Evolutionary conservation across 2,113 vertebrate species (phyloP).

Genomic region (Toxostoma redivivum): DNA sequence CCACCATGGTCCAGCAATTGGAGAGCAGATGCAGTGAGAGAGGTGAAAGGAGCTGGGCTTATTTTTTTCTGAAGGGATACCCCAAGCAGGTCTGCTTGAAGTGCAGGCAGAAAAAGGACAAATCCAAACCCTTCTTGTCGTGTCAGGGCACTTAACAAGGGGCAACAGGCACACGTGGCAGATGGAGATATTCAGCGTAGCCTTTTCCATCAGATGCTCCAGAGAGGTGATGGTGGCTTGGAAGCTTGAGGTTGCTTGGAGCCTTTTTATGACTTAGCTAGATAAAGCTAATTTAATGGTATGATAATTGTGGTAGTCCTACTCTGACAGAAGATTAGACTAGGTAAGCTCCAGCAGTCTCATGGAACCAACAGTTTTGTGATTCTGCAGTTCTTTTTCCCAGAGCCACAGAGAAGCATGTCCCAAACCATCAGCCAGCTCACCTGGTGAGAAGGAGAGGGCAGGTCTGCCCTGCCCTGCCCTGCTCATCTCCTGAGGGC

Average conservation of each 20-base stretch:
- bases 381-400: background rate
- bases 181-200: background rate
- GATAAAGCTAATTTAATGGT: background rate
- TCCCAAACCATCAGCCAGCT: background rate
- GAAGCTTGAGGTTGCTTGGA: background rate
- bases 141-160: background rate
- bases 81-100: background rate
- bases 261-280: background rate
- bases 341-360: background rate
- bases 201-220: background rate
- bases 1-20: background rate
- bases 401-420: background rate
- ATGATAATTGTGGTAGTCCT: background rate
- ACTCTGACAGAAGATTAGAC: background rate
- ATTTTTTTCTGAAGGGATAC: background rate
- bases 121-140: background rate
- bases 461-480: background rate
- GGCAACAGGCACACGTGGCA: accelerated
- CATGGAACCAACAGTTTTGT: background rate
- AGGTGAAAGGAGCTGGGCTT: background rate
- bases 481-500: background rate
- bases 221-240: background rate
- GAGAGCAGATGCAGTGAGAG: accelerated
- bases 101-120: background rate
- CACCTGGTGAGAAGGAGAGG: background rate